Base-by-base conservation (phyloP, 2,797 vertebrate species). In the Falco biarmicus region DNA sequence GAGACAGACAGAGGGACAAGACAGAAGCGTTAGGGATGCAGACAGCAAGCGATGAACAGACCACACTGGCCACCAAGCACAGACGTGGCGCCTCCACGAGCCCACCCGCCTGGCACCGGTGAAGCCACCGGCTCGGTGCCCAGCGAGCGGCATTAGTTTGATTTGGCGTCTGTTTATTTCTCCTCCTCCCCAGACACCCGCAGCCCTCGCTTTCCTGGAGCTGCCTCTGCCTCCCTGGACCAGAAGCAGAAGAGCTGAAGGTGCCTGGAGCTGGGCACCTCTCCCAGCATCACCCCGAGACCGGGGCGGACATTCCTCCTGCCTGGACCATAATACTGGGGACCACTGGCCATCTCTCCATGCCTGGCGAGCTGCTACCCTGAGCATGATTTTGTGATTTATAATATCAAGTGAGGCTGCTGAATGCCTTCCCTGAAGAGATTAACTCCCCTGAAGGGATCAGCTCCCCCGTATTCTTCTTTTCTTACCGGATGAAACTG, bases 1-100 rank as follows among this genome's bases (percentile, higher is more conserved):
- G 95, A 96, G 96, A 97, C 97, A 98, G 97, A 97, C 97, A 96
- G 31, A 54, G 37, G 50, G 70, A 65, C 4, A 26, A 97, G 97
- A 97, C 90, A 97, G 96, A 96, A 15, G 63, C 9, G 82, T 98
- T 71, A 98, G 96, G 93, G 91, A 86, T 94, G 96, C 91, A 64
- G 93, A 92, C 71, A 95, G 89, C 97, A 95, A 95, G 92, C 70
- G 91, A 93, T 75, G 96, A 91, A 89, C 13, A 60, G 75, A 91
- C 56, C 85, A 89, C 80, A 57, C 53, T 8, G 50, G 92, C 76
- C 90, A 88, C 81, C 43, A 83, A 79, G 91, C 76, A 88, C 92
- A 9, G 20, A 65, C 0, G 1, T 0, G 2, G 63, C 0, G 0
- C 8, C 71, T 28, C 75, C 60, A 22, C 1, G 7, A 4, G 29